Percentiles rank a stretch among this genome's conserved stretches.
These are phyloP conservation scores for Opisthograptis luteolata DNA, from an alignment of 2,888 invertebrate genomes.

Conservation along the genomic window DNA sequence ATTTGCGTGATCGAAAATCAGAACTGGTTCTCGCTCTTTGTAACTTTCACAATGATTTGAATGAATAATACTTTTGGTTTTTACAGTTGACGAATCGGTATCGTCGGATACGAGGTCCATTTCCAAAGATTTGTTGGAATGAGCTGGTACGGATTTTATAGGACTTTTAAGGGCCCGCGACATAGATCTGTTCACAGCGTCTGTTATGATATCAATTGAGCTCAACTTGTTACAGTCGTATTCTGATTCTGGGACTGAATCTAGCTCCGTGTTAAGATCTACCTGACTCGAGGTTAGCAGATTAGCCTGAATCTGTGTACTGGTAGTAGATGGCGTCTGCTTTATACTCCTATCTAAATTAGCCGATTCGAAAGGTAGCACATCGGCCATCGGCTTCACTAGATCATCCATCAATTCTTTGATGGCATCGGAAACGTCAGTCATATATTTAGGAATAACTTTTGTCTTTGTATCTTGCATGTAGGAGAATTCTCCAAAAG, in stretches of 20 bases:
- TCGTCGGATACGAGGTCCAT: constrained; percentile 7
- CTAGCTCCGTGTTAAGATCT: constrained; percentile 51
- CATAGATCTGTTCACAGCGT: constrained; percentile 26
- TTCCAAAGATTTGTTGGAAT: constrained; percentile 26
- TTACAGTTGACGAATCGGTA: not conserved
- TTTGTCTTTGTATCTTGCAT: constrained; percentile 54
- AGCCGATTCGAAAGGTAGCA: constrained; percentile 47
- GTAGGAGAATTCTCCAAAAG: constrained; percentile 57
- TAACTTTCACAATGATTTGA: not conserved
- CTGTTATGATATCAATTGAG: constrained; percentile 23
- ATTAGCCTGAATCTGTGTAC: constrained; percentile 66
- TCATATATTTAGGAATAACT: constrained; percentile 67
- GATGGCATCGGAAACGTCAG: constrained; percentile 61
- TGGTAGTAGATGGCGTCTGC: constrained; percentile 49
- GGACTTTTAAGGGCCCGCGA: constrained; percentile 29
- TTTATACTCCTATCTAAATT: constrained; percentile 25
- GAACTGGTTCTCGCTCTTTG: constrained; percentile 32
- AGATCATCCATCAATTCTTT: constrained; percentile 71
- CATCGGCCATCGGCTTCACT: constrained; percentile 65
- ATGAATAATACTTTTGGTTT: not conserved
- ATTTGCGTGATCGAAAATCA: constrained; percentile 66
- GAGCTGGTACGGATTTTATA: constrained; percentile 17
- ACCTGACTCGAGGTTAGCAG: constrained; percentile 67
- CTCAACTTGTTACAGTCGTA: constrained; percentile 32
- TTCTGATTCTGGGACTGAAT: constrained; percentile 41